Evolutionary conservation across 92 coral and sea anemone species (phyloP), one percentile per base, ranked within the genome.

Genomic region (Epizoanthus rinbou): DNA sequence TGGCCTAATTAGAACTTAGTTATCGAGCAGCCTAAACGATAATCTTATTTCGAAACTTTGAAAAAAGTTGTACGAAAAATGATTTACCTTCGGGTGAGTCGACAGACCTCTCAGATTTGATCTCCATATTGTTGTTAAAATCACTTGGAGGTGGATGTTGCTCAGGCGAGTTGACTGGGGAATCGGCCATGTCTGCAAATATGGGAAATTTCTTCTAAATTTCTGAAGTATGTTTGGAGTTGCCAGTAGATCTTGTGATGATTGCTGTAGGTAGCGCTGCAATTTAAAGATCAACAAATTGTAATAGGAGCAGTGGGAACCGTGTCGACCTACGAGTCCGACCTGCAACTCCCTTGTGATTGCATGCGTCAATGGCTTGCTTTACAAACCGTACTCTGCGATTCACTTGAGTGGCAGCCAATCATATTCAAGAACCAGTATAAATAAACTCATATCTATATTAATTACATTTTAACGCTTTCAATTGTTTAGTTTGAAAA

Each of bases 401-500:
- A 90, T 92, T 93, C 92, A 91, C 85, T 88, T 92, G 86, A 80
- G 87, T 85, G 92, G 74, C 95, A 92, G 94, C 99, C 99, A 97
- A 97, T 97, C 99, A 94, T 86, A 86, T 89, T 74, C 85, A 91
- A 84, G 91, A 87, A 84, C 90, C 70, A 84, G 92, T 86, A 95
- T 92, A 97, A 97, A 97, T 93, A 97, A 92, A 92, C 91, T 92
- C 96, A 92, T 91, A 97, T 97, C 99, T 94, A 89, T 97, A 94
- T 97, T 97, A 97, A 97, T 97, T 97, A 97, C 97, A 89, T 93
- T 92, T 97, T 94, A 97, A 94, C 98, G 98, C 95, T 94, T 96
- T 90, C 99, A 95, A 94, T 91, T 93, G 98, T 93, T 89, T 89
- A 82, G 95, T 80, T 88, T 87, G 94, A 87, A 90, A 93, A 93